These are phyloP conservation scores for Periparus ater DNA, from an alignment of 2,797 vertebrate genomes.

Conservation along the genomic window DNA sequence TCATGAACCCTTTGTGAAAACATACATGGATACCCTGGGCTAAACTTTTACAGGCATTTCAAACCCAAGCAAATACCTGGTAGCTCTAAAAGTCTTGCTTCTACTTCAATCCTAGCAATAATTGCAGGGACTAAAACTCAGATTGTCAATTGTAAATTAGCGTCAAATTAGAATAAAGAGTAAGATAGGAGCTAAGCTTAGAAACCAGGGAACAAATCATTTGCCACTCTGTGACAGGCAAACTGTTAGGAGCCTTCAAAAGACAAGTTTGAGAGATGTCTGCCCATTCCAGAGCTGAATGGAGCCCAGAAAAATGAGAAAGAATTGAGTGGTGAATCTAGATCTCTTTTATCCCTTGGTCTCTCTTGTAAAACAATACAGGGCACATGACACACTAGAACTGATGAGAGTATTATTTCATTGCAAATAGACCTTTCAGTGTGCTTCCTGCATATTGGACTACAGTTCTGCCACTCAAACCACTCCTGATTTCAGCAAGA, in stretches of 20 bases:
- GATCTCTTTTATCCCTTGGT: neutral
- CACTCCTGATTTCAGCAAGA: neutral
- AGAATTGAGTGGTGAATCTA: neutral
- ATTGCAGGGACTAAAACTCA: neutral
- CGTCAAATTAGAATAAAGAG: neutral
- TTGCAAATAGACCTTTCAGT: neutral
- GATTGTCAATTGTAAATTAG: neutral
- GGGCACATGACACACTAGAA: neutral
- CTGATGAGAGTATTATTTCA: neutral
- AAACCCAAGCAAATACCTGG: neutral
- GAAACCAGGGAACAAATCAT: neutral
- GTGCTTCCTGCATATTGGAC: neutral
- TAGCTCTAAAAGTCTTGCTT: neutral
- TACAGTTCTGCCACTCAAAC: neutral
- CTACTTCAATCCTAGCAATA: neutral
- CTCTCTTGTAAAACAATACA: neutral
- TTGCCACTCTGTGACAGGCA: neutral
- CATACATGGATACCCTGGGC: neutral
- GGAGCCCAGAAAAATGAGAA: neutral
- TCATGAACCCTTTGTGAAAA: no score
- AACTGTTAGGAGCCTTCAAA: neutral
- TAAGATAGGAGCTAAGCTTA: neutral
- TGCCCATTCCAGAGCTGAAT: neutral
- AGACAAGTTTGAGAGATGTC: neutral
- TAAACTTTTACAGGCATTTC: neutral